Evolutionary conservation across 2,797 vertebrate genomes (phyloP).

Genomic region (Aphelocoma californica): DNA sequence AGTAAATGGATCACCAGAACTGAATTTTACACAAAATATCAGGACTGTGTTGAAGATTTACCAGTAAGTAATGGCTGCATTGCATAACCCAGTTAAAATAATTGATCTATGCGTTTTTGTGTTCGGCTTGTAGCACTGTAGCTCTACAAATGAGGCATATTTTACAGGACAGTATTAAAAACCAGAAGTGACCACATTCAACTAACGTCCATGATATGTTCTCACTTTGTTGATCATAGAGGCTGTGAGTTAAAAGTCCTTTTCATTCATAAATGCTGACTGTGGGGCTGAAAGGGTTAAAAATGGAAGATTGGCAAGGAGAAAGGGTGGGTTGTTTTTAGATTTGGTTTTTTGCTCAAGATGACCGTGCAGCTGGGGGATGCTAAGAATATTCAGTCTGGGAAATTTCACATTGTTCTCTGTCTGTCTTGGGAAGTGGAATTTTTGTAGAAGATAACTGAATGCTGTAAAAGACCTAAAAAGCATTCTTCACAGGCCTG

Average conservation of each 20-base stretch:
- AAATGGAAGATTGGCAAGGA: background rate
- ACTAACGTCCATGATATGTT: background rate
- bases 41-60: background rate
- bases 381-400: background rate
- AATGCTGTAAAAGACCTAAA: too few species aligned
- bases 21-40: background rate
- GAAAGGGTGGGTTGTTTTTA: background rate
- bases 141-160: background rate
- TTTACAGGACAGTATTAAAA: background rate
- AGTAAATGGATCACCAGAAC: background rate
- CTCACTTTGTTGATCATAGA: background rate
- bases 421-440: background rate
- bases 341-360: background rate
- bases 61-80: background rate
- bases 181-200: background rate
- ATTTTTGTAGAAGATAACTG: background rate
- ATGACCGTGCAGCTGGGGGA: background rate
- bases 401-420: background rate
- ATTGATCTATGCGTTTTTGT: background rate
- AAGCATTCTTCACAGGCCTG: background rate
- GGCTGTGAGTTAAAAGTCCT: background rate
- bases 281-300: background rate
- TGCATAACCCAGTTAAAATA: background rate
- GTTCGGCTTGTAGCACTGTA: background rate
- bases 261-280: background rate